Base-by-base conservation (phyloP, 30 jellyfish, hydroid and myxozoan species). In the Nemopilema nomurai region DNA sequence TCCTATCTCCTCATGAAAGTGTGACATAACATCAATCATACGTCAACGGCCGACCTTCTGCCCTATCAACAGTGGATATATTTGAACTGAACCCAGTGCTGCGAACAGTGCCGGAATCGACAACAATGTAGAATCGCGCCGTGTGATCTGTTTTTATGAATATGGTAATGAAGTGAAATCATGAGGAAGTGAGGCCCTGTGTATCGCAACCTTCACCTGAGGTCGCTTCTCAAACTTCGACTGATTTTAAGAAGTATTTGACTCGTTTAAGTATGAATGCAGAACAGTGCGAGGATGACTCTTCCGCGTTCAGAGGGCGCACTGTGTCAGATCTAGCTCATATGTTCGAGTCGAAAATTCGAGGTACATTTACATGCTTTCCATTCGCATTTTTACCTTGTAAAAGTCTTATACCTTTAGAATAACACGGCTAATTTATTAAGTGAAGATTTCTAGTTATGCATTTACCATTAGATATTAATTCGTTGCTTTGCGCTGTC, bases 261-360 rank as follows among this genome's bases (percentile, higher is more conserved):
- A 3, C 31, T 21, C 77, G 4, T 0, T 23, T 1, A 1, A 67
- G 50, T 19, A 78, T 78, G 87, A 78, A 78, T 20, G n/a, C 24
- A 22, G 49, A 57, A 18, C 62, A 24, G 1, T 67, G 23, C 33
- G 26, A 71, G 4, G 81, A 71, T 25, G 28, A 28, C 20, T 28
- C 51, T 26, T 62, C 57, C 75, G 32, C 32, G 16, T 74, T 30
- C 76, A 75, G 69, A 41, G 87, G 68, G 64, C 63, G 76, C 66
- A 57, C 73, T 69, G 85, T 72, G 8, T 83, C 85, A 22, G 78
- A 83, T 19, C 21, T 81, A 52, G 90, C 90, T 1, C 22, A 53
- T 3, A 20, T 81, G 82, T 69, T n/a, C 25, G 90, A 68, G 62
- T 69, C 85, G 33, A 70, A 81, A 24, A 29, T 81, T 16, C 66